phyloP scores from a whole-genome alignment of 2,797 vertebrate genomes.

The Poeciliopsis paucimaculata region DNA sequence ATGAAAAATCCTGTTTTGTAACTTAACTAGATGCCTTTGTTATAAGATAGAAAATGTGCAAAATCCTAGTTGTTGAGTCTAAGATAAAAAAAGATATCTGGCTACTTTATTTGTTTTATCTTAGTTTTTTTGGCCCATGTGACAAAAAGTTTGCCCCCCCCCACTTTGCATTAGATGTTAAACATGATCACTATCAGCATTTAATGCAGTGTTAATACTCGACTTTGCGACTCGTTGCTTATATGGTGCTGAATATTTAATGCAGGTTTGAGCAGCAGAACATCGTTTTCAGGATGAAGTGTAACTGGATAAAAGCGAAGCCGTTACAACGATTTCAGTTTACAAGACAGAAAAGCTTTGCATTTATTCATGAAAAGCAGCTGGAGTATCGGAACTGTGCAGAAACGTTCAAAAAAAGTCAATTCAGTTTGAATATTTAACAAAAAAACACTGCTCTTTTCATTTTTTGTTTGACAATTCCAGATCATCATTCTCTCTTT shows the following conservation, averaged over 20 bases:
- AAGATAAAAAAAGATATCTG: no score
- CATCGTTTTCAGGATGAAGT: neutral
- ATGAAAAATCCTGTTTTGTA: no score
- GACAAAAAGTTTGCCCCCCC: no score
- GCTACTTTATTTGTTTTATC: no score
- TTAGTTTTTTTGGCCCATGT: no score
- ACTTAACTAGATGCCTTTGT: no score
- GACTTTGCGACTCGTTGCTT: neutral
- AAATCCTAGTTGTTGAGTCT: no score
- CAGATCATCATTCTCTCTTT: neutral
- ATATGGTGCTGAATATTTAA: slow-evolving; percentile 10
- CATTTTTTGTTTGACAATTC: neutral
- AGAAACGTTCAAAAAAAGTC: neutral
- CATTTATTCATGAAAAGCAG: neutral
- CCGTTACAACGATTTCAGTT: neutral
- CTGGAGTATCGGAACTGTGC: neutral
- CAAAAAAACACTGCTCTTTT: neutral
- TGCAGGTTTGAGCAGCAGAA: neutral
- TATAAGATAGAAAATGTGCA: no score
- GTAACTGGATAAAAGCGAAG: neutral
- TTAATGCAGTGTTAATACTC: neutral
- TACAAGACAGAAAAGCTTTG: neutral
- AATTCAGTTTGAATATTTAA: neutral
- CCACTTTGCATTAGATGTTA: slow-evolving; percentile 1
- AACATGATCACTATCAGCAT: slow-evolving; percentile 23